Evolutionary conservation across 2,888 invertebrate species (phyloP), one percentile per base, ranked within the genome.

Genomic region (Agrochola circellaris): DNA sequence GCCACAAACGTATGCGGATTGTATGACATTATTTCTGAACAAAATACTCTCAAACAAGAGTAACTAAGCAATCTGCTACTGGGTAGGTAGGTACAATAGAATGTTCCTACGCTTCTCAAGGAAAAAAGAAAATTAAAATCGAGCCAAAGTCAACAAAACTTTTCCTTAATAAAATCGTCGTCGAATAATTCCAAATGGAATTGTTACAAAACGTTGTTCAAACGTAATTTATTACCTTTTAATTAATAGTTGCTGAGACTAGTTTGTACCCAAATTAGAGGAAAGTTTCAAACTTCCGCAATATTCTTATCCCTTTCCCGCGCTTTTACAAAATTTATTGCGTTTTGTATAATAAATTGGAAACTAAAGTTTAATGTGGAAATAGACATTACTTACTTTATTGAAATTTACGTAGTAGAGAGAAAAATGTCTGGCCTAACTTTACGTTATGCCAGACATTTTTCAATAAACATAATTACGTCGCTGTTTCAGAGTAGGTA

Each of bases 251-350:
- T 79, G 65, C 54, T 54, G 67, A 78, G 73, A 82, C 58, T 84
- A 88, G 83, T 81, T 75, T 73, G 75, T 72, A 65, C 73, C 83
- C 77, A 72, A 87, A 84, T 83, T 84, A 79, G 70, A 64, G 61
- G 72, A 77, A 86, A 87, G 85, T 82, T 76, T 72, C 70, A 23
- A 85, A 87, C 80, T 88, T 85, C 83, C 78, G 83, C 81, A 88
- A 90, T 90, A 90, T 89, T 90, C 88, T 89, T 88, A 88, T 89
- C 89, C 89, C 84, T 88, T 89, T 91, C 89, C 82, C 83, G 82
- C 88, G 83, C 88, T 89, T 88, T 88, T 72, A 45, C 64, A 62
- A n/a, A 72, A 79, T 81, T 81, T 83, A 82, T 65, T 74, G 76
- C 64, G 60, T 64, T 73, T 70, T 38, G 38, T 65, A 69, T 66